These are phyloP conservation scores for Ctenopoma multispine DNA, from an alignment of 2,797 vertebrate species.

Conservation along the genomic window DNA sequence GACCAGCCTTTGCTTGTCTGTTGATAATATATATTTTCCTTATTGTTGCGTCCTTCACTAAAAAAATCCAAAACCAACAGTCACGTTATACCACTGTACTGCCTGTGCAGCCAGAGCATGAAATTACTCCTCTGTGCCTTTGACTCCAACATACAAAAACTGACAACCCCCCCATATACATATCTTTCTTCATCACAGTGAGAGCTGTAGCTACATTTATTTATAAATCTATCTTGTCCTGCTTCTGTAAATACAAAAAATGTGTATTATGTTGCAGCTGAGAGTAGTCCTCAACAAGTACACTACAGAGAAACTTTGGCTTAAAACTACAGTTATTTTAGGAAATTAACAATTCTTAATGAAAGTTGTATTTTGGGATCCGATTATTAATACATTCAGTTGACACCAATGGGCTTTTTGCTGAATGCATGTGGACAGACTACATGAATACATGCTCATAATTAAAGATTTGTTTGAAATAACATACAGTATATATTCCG, in stretches of 20 bases:
- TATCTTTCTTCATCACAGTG: not conserved
- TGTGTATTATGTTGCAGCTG: too few species aligned
- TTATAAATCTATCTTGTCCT: too few species aligned
- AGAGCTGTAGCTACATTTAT: not conserved
- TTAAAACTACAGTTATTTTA: too few species aligned
- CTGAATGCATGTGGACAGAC: not conserved
- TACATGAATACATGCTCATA: not conserved
- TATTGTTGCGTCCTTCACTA: not conserved
- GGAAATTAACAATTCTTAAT: too few species aligned
- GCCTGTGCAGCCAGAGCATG: not conserved
- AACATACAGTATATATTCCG: too few species aligned
- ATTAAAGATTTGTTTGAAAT: not conserved
- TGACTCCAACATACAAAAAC: not conserved
- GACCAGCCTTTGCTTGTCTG: not conserved
- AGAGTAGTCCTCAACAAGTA: not conserved
- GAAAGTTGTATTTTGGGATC: too few species aligned
- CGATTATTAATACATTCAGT: too few species aligned
- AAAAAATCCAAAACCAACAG: not conserved
- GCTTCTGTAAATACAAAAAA: too few species aligned
- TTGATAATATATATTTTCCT: conserved; percentile 4
- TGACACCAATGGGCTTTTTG: not conserved
- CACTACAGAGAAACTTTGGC: too few species aligned
- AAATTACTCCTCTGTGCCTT: not conserved
- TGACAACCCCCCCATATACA: not conserved
- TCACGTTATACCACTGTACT: not conserved